These are phyloP conservation scores for Drosophila neoperkinsi DNA, from an alignment of 2,888 invertebrate species.

Conservation along the genomic window DNA sequence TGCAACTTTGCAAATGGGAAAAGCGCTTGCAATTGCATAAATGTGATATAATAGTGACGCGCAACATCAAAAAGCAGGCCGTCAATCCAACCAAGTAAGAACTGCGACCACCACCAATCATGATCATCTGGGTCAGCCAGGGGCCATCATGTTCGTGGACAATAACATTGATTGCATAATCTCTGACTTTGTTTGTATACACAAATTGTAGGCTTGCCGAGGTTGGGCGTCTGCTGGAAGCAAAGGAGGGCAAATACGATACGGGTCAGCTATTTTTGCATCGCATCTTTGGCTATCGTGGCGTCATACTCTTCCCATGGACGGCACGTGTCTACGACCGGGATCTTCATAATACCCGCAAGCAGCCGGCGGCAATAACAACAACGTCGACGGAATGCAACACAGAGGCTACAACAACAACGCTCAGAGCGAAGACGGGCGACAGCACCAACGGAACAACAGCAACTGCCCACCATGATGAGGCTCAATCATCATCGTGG, in stretches of 20 bases:
- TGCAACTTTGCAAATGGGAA: slow-evolving; percentile 68
- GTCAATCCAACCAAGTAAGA: slow-evolving; percentile 67
- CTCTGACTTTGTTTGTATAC: not conserved
- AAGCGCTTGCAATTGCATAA: slow-evolving; percentile 59
- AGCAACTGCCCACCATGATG: slow-evolving; percentile 25
- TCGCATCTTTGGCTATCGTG: slow-evolving; percentile 98
- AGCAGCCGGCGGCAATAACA: slow-evolving; percentile 82
- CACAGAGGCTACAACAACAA: slow-evolving; percentile 59
- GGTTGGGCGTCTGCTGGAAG: slow-evolving; percentile 95
- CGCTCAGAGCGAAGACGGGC: slow-evolving; percentile 40
- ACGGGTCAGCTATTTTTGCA: slow-evolving; percentile 98
- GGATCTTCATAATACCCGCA: slow-evolving; percentile 89
- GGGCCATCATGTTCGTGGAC: slow-evolving; percentile 10
- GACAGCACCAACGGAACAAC: slow-evolving; percentile 19
- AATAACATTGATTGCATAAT: slow-evolving; percentile 74
- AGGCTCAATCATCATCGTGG: slow-evolving; percentile 30
- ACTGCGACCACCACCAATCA: not conserved
- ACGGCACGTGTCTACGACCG: slow-evolving; percentile 97
- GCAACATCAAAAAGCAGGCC: slow-evolving; percentile 72
- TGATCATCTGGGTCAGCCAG: not conserved
- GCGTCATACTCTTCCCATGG: slow-evolving; percentile 99
- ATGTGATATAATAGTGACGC: slow-evolving; percentile 66
- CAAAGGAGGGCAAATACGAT: slow-evolving; percentile 96
- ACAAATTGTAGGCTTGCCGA: slow-evolving; percentile 91
- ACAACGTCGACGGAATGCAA: slow-evolving; percentile 38